Evolutionary conservation across 2,113 vertebrate genomes (phyloP).

Genomic region (Callipepla californica): DNA sequence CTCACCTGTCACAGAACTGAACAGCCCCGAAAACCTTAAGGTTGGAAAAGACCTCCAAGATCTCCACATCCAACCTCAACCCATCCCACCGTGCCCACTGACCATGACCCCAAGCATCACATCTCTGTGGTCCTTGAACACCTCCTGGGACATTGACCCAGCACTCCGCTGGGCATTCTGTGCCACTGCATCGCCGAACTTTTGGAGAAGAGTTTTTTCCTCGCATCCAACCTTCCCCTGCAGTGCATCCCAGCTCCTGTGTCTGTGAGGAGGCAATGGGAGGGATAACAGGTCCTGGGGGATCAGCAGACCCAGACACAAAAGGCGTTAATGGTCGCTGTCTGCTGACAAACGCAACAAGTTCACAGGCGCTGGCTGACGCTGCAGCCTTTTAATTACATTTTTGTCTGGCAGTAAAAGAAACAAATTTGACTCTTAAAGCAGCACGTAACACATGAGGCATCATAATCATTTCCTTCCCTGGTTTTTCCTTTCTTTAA

Average conservation of each 20-base stretch:
- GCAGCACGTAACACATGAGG: not conserved
- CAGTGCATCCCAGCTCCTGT: not conserved
- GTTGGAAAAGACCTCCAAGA: no score
- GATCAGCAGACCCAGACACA: not conserved
- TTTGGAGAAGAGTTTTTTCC: no score
- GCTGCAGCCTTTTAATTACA: constrained; percentile 50
- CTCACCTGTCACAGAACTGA: not conserved
- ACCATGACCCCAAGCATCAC: no score
- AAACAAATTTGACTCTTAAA: constrained; percentile 43
- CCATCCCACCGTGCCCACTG: no score
- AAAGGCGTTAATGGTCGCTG: not conserved
- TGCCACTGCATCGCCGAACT: no score
- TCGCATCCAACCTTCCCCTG: no score
- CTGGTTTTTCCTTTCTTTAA: not conserved
- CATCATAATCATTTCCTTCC: not conserved
- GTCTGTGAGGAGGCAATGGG: not conserved
- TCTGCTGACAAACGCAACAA: not conserved
- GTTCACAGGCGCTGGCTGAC: not conserved
- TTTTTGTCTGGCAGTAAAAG: constrained; percentile 45
- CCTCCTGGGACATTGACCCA: no score
- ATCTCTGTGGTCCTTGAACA: no score
- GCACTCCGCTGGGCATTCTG: no score
- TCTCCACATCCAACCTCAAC: no score
- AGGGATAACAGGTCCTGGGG: not conserved
- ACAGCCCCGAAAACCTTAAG: no score